Evolutionary conservation across 2,888 invertebrate genomes (phyloP).

Genomic region (Poecilus cupreus): DNA sequence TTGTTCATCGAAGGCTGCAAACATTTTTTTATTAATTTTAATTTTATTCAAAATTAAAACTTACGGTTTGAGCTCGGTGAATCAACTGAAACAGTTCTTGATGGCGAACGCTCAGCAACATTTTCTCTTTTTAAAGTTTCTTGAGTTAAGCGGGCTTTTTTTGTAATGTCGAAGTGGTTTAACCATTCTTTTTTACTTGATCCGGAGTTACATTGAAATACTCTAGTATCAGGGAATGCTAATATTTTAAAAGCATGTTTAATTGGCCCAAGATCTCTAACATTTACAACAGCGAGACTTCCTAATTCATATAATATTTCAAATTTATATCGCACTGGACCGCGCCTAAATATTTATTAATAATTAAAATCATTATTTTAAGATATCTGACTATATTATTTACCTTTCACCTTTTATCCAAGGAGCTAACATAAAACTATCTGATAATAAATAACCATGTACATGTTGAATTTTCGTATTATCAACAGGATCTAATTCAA

Average conservation of each 20-base stretch:
- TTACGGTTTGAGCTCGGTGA: constrained; percentile 71
- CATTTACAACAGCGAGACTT: constrained; percentile 94
- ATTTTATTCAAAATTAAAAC: constrained; percentile 43
- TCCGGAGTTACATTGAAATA: constrained; percentile 91
- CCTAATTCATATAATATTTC: constrained; percentile 90
- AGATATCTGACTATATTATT: not conserved
- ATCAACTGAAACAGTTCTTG: constrained; percentile 72
- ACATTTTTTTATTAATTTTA: not conserved
- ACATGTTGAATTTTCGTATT: constrained; percentile 90
- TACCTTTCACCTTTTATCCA: constrained; percentile 75
- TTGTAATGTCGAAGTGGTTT: constrained; percentile 92
- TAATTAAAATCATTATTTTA: not conserved
- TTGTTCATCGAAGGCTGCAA: constrained; percentile 70
- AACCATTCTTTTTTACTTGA: constrained; percentile 89
- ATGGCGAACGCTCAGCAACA: constrained; percentile 72
- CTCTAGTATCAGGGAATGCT: constrained; percentile 93
- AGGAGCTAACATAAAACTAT: constrained; percentile 92
- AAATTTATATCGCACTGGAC: constrained; percentile 88
- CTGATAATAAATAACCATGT: constrained; percentile 94
- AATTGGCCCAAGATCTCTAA: constrained; percentile 90
- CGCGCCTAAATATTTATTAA: constrained; percentile 73
- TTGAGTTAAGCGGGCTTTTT: constrained; percentile 84
- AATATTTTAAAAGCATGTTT: constrained; percentile 96
- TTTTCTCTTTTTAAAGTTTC: constrained; percentile 74
- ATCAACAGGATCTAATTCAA: constrained; percentile 92